phyloP scores from a whole-genome alignment of 2,113 vertebrate species.

The Phocoena phocoena region DNA sequence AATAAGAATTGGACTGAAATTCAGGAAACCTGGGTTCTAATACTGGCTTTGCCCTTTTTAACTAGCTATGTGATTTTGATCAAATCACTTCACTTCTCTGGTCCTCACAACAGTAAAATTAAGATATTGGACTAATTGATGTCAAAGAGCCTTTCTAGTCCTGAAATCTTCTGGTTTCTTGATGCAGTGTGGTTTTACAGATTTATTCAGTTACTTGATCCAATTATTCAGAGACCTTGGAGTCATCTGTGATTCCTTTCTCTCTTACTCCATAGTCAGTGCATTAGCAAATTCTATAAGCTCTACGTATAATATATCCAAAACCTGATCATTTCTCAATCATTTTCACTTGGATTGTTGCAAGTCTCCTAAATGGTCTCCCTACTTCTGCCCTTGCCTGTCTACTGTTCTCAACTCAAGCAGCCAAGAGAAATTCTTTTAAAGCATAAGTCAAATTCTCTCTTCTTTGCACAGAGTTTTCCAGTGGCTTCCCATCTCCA shows the following conservation, averaged over 20 bases:
- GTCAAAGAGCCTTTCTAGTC: constrained; percentile 29
- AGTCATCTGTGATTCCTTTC: background rate
- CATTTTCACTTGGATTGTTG: constrained; percentile 41
- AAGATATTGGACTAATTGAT: constrained; percentile 6
- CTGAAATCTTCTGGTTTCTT: constrained; percentile 35
- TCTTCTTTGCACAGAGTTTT: constrained; percentile 26
- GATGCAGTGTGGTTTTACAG: background rate
- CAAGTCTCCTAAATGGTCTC: background rate
- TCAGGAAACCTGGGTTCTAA: background rate
- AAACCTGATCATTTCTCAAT: constrained; percentile 10
- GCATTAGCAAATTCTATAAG: background rate
- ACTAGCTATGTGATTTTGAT: constrained; percentile 6
- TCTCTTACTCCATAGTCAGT: background rate
- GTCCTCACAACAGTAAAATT: constrained; percentile 3
- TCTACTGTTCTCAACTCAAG: background rate
- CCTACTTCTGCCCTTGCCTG: background rate
- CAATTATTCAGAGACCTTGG: constrained; percentile 18
- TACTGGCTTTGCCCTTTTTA: constrained; percentile 9
- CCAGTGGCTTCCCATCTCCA: background rate
- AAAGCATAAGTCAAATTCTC: background rate
- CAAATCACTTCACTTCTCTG: constrained; percentile 13
- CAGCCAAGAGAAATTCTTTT: constrained; percentile 19
- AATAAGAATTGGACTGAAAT: constrained; percentile 34
- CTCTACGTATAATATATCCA: background rate
- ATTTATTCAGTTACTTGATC: constrained; percentile 11